phyloP scores from a whole-genome alignment of 2,888 invertebrate species.

The Caenorhabditis becei region DNA sequence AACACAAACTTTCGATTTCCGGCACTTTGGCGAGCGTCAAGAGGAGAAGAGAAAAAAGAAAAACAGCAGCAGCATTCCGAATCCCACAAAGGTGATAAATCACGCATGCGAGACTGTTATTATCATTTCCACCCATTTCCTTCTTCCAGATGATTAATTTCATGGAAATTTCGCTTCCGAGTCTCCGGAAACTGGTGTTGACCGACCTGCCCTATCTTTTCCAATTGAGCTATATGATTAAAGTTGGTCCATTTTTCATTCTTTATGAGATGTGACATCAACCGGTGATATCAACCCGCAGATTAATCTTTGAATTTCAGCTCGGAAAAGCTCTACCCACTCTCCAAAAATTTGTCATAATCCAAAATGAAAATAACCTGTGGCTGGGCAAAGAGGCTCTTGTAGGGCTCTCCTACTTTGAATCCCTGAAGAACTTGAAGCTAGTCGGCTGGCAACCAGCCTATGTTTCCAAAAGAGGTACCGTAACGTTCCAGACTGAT shows the following conservation, averaged over 20 bases:
- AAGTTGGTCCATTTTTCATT: constrained; percentile 4
- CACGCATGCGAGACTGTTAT: constrained; percentile 3
- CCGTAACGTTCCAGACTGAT: neutral
- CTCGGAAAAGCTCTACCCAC: constrained; percentile 29
- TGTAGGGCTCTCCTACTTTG: constrained; percentile 37
- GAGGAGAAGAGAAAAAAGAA: constrained; percentile 24
- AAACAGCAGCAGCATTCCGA: constrained; percentile 25
- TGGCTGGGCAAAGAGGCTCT: constrained; percentile 40
- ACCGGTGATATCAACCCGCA: neutral
- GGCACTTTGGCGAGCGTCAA: constrained; percentile 19
- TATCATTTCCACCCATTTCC: constrained; percentile 17
- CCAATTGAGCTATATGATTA: constrained; percentile 39
- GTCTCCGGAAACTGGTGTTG: constrained; percentile 27
- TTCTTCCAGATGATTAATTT: constrained; percentile 49
- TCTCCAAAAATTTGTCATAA: constrained; percentile 17
- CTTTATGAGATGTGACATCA: neutral
- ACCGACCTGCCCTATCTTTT: constrained; percentile 34
- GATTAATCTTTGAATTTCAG: constrained; percentile 13
- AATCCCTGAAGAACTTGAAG: constrained; percentile 32
- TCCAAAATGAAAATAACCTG: constrained; percentile 17
- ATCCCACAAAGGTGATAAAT: constrained; percentile 37
- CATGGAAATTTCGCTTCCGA: constrained; percentile 33
- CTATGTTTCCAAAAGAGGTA: constrained; percentile 37
- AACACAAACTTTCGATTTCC: constrained; percentile 47
- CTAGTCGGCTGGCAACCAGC: constrained; percentile 49